phyloP scores from a whole-genome alignment of 2,888 invertebrate species.

The Ophion ellenae region DNA sequence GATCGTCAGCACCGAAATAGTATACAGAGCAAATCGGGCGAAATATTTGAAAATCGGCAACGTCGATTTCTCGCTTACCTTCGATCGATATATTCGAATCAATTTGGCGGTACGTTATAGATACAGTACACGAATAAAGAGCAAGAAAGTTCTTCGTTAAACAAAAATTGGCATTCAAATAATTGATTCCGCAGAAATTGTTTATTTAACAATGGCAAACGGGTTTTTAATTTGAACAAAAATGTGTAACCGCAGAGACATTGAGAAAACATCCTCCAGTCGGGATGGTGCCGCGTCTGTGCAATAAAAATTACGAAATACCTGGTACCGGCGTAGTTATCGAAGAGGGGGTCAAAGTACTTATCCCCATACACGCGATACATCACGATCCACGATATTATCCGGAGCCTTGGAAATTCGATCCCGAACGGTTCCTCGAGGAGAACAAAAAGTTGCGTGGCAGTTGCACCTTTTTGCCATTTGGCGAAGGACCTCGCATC shows the following conservation, averaged over 20 bases:
- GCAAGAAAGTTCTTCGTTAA: too few relatives aligned
- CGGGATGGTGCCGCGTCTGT: slow-evolving; percentile 81
- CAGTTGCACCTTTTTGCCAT: slow-evolving; percentile 82
- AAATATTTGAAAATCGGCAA: too few relatives aligned
- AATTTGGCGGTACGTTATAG: background rate
- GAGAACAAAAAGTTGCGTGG: slow-evolving; percentile 78
- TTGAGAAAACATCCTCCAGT: slow-evolving; percentile 84
- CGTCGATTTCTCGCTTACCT: background rate
- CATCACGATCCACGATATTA: slow-evolving; percentile 83
- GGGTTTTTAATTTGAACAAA: background rate
- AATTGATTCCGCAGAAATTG: background rate
- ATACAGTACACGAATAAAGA: too few relatives aligned
- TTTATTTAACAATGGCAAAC: background rate
- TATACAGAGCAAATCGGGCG: too few relatives aligned
- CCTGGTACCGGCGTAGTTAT: slow-evolving; percentile 81
- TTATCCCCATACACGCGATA: slow-evolving; percentile 81
- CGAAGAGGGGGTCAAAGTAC: slow-evolving; percentile 79
- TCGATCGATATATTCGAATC: background rate
- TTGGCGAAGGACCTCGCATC: slow-evolving; percentile 84
- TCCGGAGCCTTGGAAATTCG: slow-evolving; percentile 83
- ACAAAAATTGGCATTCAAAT: too few relatives aligned
- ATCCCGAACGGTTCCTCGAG: slow-evolving; percentile 84
- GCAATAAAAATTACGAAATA: slow-evolving; percentile 79
- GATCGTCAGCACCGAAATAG: too few relatives aligned
- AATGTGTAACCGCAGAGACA: slow-evolving; percentile 79